Conservation (phyloP, 64 coral and sea anemone species). For the Trachythela sp. region DNA sequence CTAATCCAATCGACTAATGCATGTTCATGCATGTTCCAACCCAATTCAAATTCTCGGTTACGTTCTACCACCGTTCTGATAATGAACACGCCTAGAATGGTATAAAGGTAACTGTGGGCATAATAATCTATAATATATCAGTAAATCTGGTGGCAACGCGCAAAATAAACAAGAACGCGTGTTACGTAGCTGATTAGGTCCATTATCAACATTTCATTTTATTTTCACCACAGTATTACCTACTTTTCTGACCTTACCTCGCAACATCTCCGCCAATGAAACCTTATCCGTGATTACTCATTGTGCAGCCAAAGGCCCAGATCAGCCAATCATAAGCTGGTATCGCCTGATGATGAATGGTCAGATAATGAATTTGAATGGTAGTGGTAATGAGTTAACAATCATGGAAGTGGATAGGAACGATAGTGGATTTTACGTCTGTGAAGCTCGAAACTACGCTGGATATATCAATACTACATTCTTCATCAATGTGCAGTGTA, state of each 20-base stretch:
- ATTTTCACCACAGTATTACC: not conserved
- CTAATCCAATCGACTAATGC: too few relatives aligned
- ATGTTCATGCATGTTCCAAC: too few relatives aligned
- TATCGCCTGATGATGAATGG: not conserved
- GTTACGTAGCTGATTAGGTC: too few relatives aligned
- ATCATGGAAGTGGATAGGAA: not conserved
- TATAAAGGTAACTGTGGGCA: too few relatives aligned
- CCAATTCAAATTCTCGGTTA: too few relatives aligned
- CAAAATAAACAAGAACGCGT: too few relatives aligned
- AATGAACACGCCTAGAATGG: too few relatives aligned
- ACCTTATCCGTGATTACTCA: not conserved
- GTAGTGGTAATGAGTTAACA: not conserved
- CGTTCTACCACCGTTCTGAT: too few relatives aligned
- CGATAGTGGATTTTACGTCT: conserved; percentile 7
- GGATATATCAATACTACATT: not conserved
- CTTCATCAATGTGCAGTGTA: conserved; percentile 20
- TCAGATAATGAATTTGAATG: not conserved
- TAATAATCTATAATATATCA: too few relatives aligned
- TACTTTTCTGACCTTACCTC: not conserved
- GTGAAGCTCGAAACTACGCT: conserved; percentile 8
- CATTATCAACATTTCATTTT: too few relatives aligned
- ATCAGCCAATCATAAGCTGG: not conserved
- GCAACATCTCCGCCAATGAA: not conserved
- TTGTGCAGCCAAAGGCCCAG: not conserved
- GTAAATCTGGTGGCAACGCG: too few relatives aligned